These are phyloP conservation scores for Papilio elwesi DNA, from an alignment of 2,888 invertebrate genomes.

Conservation along the genomic window DNA sequence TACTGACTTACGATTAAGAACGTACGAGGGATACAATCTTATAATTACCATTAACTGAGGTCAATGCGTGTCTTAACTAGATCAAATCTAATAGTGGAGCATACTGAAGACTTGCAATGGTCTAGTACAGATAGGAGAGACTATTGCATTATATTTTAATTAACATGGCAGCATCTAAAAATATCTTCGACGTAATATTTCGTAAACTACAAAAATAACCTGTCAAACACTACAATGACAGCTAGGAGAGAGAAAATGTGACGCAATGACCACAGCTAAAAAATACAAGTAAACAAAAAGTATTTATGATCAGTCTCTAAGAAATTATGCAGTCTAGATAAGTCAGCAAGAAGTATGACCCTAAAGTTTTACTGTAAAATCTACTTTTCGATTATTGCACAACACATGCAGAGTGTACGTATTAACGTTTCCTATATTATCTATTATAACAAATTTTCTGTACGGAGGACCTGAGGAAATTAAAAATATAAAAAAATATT, in stretches of 20 bases:
- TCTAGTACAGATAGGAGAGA: slow-evolving; percentile 6
- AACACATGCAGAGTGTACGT: slow-evolving; percentile 80
- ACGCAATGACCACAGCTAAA: slow-evolving; percentile 49
- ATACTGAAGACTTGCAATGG: background rate
- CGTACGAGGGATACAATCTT: slow-evolving; percentile 49
- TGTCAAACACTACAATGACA: slow-evolving; percentile 24
- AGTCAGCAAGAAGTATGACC: slow-evolving; percentile 70
- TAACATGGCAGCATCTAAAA: slow-evolving; percentile 24
- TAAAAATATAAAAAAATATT: slow-evolving; percentile 51
- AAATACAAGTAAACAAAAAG: slow-evolving; percentile 52
- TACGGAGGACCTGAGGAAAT: slow-evolving; percentile 52
- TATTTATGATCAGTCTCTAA: slow-evolving; percentile 66
- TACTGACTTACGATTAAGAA: slow-evolving; percentile 69
- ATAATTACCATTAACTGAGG: slow-evolving; percentile 44
- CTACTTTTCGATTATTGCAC: slow-evolving; percentile 79
- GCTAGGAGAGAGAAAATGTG: slow-evolving; percentile 15
- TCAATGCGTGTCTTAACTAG: slow-evolving; percentile 38
- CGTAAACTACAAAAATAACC: slow-evolving; percentile 23
- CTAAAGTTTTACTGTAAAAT: slow-evolving; percentile 65
- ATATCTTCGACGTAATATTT: slow-evolving; percentile 13
- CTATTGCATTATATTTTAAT: background rate
- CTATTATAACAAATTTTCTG: slow-evolving; percentile 53
- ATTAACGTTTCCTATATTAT: slow-evolving; percentile 63
- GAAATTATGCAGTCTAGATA: slow-evolving; percentile 55
- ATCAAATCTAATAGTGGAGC: slow-evolving; percentile 18